Evolutionary conservation across 2,888 invertebrate species (phyloP), one percentile per base, ranked within the genome.

Genomic region (Epinotia brunnichana): DNA sequence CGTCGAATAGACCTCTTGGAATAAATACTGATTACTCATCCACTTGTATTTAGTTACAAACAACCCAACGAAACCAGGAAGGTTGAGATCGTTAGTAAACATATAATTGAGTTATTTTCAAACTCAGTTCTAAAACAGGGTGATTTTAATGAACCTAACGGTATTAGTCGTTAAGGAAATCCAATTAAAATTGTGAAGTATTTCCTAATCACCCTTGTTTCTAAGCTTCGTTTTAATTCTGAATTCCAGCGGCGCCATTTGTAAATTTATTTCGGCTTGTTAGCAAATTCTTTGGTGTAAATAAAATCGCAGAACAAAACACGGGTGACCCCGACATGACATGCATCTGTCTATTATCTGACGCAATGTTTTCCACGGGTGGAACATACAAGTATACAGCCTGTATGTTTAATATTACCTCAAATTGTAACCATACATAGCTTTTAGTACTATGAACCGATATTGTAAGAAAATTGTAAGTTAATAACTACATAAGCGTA

Each of bases 241-340:
- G 63, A 62, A 73, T 73, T 73, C 69, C 68, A n/a, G 7, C 48
- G 68, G 41, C 17, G 53, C 41, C 63, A 59, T 63, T 72, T 57
- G 39, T 69, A 51, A 63, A 73, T 73, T 94, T 94, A 85, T 91
- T 89, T 84, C 94, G 88, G 85, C 88, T 90, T 90, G 80, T 69
- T 76, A 76, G 61, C 56, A 66, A 48, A 74, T 70, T 53, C 59
- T 67, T 69, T 60, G 48, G 67, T 66, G 60, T 35, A 54, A 54
- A 70, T 74, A 74, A 21, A 60, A 53, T 64, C 9, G 57, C 10
- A 51, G 17, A 72, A 68, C 56, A 53, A 19, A 56, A 56, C 39
- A 41, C 13, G 35, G 29, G n/a, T n/a, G n/a, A n/a, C n/a, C n/a
- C n/a, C 7, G 21, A 59, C 41, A 53, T 44, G 29, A 35, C 35